Evolutionary conservation across 92 coral and sea anemone genomes (phyloP).

Genomic region (Phymanthus crucifer): DNA sequence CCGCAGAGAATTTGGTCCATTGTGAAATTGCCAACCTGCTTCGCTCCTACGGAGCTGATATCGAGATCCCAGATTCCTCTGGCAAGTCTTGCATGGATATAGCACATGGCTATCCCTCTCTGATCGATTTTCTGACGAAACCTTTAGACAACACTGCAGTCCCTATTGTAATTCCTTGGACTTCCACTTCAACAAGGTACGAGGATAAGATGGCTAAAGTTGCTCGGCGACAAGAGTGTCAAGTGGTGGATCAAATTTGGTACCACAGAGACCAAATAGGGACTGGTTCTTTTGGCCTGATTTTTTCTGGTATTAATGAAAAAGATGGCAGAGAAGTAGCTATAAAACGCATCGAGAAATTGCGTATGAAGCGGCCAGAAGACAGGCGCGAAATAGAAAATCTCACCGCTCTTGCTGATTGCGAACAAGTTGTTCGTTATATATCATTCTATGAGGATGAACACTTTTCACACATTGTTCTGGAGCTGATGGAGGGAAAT

Average conservation of each 20-base stretch:
- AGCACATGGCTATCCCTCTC: background rate
- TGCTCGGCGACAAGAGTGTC: slow-evolving; percentile 10
- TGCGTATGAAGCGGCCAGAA: slow-evolving; percentile 2
- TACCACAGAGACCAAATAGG: slow-evolving; percentile 24
- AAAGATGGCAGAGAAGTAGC: slow-evolving; percentile 46
- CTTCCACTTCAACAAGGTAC: background rate
- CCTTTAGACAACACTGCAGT: background rate
- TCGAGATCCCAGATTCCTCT: too few species aligned
- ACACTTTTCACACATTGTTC: slow-evolving; percentile 31
- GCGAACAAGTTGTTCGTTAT: slow-evolving; percentile 23
- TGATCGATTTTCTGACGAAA: background rate
- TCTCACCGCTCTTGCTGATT: slow-evolving; percentile 17
- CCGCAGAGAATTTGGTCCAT: background rate
- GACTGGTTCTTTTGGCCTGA: slow-evolving; percentile 27
- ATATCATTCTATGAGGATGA: slow-evolving; percentile 4
- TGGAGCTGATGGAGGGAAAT: slow-evolving; percentile 63
- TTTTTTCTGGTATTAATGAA: slow-evolving; percentile 20
- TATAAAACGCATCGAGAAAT: slow-evolving; percentile 24
- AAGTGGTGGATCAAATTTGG: background rate
- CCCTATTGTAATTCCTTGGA: slow-evolving; percentile 22
- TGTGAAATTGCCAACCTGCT: background rate
- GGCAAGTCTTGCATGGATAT: slow-evolving; percentile 14
- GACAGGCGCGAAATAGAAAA: slow-evolving; percentile 13
- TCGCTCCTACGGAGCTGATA: background rate
- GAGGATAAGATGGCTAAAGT: slow-evolving; percentile 10